Conservation (phyloP, 30 jellyfish, hydroid and myxozoan genomes). For the Hydractinia symbiolongicarpus region DNA sequence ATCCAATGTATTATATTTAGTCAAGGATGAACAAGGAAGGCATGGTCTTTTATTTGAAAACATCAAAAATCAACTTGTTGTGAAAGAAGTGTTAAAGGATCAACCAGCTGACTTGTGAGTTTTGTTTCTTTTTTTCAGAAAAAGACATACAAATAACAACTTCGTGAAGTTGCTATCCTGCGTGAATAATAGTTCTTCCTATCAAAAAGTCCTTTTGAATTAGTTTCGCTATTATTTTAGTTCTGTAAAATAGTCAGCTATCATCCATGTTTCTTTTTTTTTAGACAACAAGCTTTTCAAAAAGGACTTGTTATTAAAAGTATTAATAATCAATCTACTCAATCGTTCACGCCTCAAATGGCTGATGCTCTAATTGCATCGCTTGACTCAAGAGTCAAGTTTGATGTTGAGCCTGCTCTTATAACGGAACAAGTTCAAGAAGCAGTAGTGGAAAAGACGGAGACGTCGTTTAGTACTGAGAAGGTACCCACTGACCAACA, state of each 20-base stretch:
- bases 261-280: not conserved
- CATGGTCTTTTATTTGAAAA: not conserved
- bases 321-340: slow-evolving; percentile 1
- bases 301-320: slow-evolving; percentile 7
- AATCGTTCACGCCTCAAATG: slow-evolving; percentile 9
- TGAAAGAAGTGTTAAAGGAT: not conserved
- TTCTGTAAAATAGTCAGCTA: too few relatives aligned
- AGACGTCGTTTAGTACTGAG: too few relatives aligned
- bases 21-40: not conserved
- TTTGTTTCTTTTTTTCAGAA: not conserved
- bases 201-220: too few relatives aligned
- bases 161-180: too few relatives aligned
- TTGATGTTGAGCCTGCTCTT: not conserved
- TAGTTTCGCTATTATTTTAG: too few relatives aligned
- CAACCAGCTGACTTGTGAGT: slow-evolving; percentile 9
- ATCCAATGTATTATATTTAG: not conserved
- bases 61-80: not conserved
- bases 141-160: not conserved
- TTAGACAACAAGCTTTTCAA: slow-evolving; percentile 5
- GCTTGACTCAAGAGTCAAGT: not conserved
- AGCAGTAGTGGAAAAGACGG: too few relatives aligned
- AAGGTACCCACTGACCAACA: too few relatives aligned
- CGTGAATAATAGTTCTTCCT: too few relatives aligned
- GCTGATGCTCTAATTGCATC: not conserved
- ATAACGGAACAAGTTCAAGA: not conserved